Conservation (phyloP, 53 echinoderm and acorn worm genomes). For the Crossaster papposus region DNA sequence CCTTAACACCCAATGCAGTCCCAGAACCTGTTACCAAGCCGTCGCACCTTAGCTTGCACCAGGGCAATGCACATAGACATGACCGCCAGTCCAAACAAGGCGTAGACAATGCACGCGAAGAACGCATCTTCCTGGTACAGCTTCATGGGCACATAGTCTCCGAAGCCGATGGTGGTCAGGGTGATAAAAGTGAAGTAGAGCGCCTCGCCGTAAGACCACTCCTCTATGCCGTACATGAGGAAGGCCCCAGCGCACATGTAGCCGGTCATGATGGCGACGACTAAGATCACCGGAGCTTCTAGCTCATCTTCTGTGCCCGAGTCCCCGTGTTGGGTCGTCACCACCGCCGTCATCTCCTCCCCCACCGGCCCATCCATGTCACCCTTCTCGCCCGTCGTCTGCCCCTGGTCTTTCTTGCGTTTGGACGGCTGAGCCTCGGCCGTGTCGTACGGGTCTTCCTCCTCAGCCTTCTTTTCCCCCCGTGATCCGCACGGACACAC, state of each 20-base stretch:
- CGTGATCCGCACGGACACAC: slow-evolving; percentile 21
- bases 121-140: slow-evolving; percentile 66
- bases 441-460: not conserved
- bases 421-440: not conserved
- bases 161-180: slow-evolving; percentile 86
- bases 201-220: slow-evolving; percentile 70
- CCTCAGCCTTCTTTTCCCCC: not conserved
- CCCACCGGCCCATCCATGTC: not conserved
- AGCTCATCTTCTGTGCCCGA: slow-evolving; percentile 1
- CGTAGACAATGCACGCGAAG: slow-evolving; percentile 74
- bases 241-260: slow-evolving; percentile 74
- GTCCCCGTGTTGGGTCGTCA: slow-evolving; percentile 34
- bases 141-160: slow-evolving; percentile 71
- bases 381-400: not conserved
- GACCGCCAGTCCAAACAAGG: slow-evolving; percentile 78
- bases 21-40: slow-evolving; percentile 40
- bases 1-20: slow-evolving; percentile 49
- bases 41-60: slow-evolving; percentile 71
- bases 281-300: slow-evolving; percentile 78
- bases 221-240: slow-evolving; percentile 63
- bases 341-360: not conserved
- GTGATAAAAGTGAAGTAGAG: slow-evolving; percentile 88
- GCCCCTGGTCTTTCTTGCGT: not conserved
- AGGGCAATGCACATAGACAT: slow-evolving; percentile 89
- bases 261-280: slow-evolving; percentile 63